These are phyloP conservation scores for Scylla paramamosain DNA, from an alignment of 1,140 invertebrate genomes.

Conservation along the genomic window DNA sequence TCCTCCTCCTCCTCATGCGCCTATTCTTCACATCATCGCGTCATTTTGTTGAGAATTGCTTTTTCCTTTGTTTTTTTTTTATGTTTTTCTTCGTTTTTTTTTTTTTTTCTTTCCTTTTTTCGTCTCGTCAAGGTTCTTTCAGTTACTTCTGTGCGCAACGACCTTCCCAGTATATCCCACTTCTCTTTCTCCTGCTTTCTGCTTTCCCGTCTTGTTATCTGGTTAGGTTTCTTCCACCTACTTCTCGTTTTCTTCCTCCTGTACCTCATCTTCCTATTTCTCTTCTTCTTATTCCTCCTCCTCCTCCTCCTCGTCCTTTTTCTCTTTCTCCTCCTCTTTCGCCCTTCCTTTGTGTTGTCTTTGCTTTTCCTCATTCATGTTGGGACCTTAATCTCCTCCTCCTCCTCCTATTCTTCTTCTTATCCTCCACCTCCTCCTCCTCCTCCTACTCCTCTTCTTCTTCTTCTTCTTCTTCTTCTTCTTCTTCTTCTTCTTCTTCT, in stretches of 20 bases:
- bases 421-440: not conserved
- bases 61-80: not conserved
- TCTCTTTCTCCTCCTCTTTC: not conserved
- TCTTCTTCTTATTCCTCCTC: not conserved
- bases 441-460: not conserved
- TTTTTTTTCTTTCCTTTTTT: not conserved
- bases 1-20: not conserved
- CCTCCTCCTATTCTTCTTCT: not conserved
- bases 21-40: no score
- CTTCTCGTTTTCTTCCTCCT: not conserved
- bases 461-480: not conserved
- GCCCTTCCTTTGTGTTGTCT: no score
- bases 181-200: not conserved
- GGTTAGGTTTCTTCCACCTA: not conserved
- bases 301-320: not conserved
- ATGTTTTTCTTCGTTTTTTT: not conserved
- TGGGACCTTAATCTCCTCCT: no score
- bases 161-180: no score
- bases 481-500: not conserved
- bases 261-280: not conserved
- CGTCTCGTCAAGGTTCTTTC: not conserved
- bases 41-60: not conserved
- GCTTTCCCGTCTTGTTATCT: not conserved
- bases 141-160: no score
- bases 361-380: no score